Percentiles rank a stretch among this genome's conserved stretches.
Evolutionary conservation across 1,140 invertebrate species (phyloP).

Genomic region (Neodiprion lecontei): DNA sequence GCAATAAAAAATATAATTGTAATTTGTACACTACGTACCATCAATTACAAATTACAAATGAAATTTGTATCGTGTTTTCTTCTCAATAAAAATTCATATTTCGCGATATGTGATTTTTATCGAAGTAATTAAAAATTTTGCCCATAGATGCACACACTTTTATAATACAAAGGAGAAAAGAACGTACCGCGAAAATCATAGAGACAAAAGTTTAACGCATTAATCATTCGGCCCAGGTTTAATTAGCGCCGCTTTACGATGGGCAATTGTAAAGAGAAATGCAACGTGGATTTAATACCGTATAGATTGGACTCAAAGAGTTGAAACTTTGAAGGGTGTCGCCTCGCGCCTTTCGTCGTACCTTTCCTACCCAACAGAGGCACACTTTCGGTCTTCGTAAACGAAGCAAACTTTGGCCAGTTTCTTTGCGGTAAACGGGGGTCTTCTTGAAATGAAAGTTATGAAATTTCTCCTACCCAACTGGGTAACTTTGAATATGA

Average conservation of each 20-base stretch:
- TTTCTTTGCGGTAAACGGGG: background rate
- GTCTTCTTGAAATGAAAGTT: background rate
- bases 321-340: background rate
- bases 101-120: too few species aligned
- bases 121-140: too few species aligned
- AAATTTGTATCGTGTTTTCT: too few species aligned
- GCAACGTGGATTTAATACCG: background rate
- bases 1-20: too few species aligned
- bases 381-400: background rate
- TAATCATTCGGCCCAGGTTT: background rate
- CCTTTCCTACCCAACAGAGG: background rate
- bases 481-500: background rate
- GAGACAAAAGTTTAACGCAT: background rate
- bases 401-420: conserved; percentile 4
- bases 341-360: background rate
- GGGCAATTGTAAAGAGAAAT: background rate
- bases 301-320: background rate
- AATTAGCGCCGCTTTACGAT: background rate
- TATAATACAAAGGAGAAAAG: too few species aligned
- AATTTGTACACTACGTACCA: too few species aligned
- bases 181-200: background rate
- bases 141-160: too few species aligned
- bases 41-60: too few species aligned
- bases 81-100: too few species aligned
- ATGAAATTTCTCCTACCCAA: background rate